These are phyloP conservation scores for Mus musculus DNA, from an alignment of 2,113 vertebrate genomes.

Conservation along the genomic window DNA sequence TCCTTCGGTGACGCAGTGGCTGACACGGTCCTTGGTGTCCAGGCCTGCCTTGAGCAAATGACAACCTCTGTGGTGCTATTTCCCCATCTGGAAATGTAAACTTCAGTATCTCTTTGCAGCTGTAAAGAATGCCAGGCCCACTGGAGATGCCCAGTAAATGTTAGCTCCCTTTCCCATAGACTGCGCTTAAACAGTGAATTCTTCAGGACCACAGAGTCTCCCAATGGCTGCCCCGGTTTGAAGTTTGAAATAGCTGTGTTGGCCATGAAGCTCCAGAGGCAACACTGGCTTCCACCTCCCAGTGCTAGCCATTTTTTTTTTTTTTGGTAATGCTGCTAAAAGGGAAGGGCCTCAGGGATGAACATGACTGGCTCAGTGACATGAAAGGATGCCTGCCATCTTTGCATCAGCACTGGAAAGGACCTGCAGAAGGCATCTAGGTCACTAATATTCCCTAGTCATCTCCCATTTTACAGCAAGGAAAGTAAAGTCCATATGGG, in stretches of 20 bases:
- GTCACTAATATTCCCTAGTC: neutral
- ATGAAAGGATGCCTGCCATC: neutral
- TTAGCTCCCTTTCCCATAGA: neutral
- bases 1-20: neutral
- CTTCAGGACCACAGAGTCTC: neutral
- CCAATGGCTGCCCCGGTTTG: neutral
- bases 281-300: neutral
- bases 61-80: neutral
- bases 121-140: neutral
- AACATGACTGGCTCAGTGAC: neutral
- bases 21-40: neutral
- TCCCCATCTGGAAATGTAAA: neutral
- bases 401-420: neutral
- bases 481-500: neutral
- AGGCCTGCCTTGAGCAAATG: neutral
- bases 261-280: neutral
- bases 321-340: neutral
- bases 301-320: neutral
- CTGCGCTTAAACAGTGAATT: neutral
- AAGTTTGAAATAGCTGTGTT: neutral
- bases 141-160: neutral
- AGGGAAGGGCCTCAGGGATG: neutral
- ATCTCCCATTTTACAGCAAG: neutral
- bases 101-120: neutral
- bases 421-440: neutral